Evolutionary conservation across 35 echinoderm and acorn worm genomes (phyloP).

Genomic region (Hemicentrotus pulcherrimus): DNA sequence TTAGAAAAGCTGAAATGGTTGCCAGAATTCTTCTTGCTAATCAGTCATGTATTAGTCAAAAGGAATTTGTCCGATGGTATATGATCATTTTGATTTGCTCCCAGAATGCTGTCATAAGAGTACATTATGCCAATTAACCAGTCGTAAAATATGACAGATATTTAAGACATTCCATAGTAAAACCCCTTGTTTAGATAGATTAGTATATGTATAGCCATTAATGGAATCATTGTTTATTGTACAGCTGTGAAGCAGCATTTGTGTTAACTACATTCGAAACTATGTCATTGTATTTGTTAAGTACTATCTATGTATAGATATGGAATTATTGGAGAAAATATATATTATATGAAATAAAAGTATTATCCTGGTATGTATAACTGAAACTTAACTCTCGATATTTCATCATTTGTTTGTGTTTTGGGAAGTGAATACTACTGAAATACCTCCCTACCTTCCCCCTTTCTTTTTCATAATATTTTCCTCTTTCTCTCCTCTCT

Average conservation of each 20-base stretch:
- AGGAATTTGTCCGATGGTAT: not conserved
- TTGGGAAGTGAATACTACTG: too few species aligned
- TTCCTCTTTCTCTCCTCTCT: too few species aligned
- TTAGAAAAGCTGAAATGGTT: not conserved
- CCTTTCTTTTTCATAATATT: too few species aligned
- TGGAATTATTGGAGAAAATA: slow-evolving; percentile 2
- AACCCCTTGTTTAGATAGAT: not conserved
- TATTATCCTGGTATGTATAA: slow-evolving; percentile 19
- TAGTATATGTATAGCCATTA: not conserved
- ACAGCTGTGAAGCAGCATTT: not conserved
- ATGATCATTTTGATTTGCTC: not conserved
- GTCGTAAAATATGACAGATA: not conserved
- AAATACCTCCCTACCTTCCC: too few species aligned
- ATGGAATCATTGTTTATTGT: not conserved
- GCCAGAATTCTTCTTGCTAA: not conserved
- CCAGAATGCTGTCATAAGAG: not conserved
- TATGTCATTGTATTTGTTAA: not conserved
- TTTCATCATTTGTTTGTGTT: not conserved
- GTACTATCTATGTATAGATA: not conserved
- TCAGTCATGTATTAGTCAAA: not conserved
- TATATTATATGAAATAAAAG: slow-evolving; percentile 16
- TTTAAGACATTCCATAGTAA: not conserved
- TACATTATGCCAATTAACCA: not conserved
- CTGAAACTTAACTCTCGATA: not conserved
- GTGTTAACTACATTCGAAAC: not conserved